Base-by-base conservation (phyloP, 2,113 vertebrate genomes). In the Semnornis frantzii region DNA sequence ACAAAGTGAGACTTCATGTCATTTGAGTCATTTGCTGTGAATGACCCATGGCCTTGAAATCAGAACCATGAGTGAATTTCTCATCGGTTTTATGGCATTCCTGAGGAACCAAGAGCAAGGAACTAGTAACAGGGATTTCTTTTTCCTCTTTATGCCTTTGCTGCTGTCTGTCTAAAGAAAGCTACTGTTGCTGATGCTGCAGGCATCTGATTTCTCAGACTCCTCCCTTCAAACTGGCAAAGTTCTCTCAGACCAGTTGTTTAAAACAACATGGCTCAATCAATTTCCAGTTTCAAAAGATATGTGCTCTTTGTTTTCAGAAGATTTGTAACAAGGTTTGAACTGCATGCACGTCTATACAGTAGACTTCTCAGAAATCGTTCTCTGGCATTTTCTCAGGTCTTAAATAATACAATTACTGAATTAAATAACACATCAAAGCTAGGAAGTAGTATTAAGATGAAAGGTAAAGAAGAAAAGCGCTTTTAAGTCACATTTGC, bases 401-500 rank as follows among this genome's bases (percentile, higher is more conserved):
- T 58, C 24, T 60, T 71, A 74, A 91, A 79, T 30, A 87, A 93
- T 70, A 85, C 63, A 90, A 66, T 57, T 44, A 57, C 8, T 70
- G 7, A 78, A 50, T 73, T 82, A 79, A 92, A 77, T 66, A 89
- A 81, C n/a, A 80, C 25, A 77, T 91, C 74, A 83, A 80, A 92
- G 23, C 23, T n/a, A 74, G 46, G 25, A 70, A 76, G n/a, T 89
- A 46, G 2, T 33, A 87, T 64, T 81, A 85, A 62, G 42, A 71
- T 30, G 42, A 91, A 92, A 91, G 52, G 6, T 63, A 80, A 60
- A 91, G 59, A 90, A 84, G 8, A 92, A 85, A 82, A 3, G 2
- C 52, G 14, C 59, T 85, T 77, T 71, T n/a, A 77, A 77, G 37
- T 71, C 5, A 6, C 37, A 76, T 24, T 60, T 73, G 24, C 28